Evolutionary conservation across 1,140 invertebrate species (phyloP).

Genomic region (Drosophila prosaltans): DNA sequence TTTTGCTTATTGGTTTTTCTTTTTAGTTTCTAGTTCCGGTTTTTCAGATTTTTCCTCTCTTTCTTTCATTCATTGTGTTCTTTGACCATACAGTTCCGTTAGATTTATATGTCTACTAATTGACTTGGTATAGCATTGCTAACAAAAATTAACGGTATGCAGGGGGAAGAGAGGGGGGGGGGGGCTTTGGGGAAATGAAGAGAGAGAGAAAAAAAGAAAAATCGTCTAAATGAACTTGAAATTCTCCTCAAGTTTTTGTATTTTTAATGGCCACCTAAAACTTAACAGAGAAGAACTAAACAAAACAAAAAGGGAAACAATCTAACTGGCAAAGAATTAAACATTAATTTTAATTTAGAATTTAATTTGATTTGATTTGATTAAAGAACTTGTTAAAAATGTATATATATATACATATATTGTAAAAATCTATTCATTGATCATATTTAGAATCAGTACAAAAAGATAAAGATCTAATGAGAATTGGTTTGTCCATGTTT

Average conservation of each 20-base stretch:
- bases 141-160: slow-evolving; percentile 65
- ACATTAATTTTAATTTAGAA: no score
- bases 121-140: slow-evolving; percentile 48
- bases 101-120: slow-evolving; percentile 65
- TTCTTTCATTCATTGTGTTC: no score
- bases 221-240: slow-evolving; percentile 53
- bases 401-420: no score
- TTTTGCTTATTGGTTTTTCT: slow-evolving; percentile 60
- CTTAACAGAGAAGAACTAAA: no score
- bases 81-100: slow-evolving; percentile 50
- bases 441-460: no score
- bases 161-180: slow-evolving; percentile 16
- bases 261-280: slow-evolving; percentile 1
- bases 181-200: slow-evolving; percentile 4
- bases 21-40: slow-evolving; percentile 67
- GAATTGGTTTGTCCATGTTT: no score
- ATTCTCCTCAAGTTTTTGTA: slow-evolving; percentile 28
- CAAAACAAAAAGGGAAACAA: no score
- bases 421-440: no score
- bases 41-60: slow-evolving; percentile 23
- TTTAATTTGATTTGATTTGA: no score
- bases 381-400: no score
- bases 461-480: no score
- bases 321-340: no score
- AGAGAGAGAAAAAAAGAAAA: not conserved